Percentiles rank a stretch among this genome's conserved stretches.
Evolutionary conservation across 1,140 invertebrate genomes (phyloP).

Genomic region (Oreohelix idahoensis): DNA sequence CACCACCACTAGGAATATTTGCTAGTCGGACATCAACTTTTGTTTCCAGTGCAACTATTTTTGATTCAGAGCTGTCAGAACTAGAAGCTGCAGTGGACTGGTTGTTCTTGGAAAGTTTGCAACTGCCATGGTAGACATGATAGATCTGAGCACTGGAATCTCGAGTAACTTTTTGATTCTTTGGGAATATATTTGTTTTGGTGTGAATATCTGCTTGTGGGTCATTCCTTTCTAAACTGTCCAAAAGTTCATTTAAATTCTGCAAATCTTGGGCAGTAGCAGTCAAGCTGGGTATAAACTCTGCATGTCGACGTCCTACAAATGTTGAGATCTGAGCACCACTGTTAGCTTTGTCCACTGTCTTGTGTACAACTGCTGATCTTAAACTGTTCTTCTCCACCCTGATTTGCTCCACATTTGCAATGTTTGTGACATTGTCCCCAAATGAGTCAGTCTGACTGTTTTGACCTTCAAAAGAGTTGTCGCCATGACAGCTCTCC

Average conservation of each 20-base stretch:
- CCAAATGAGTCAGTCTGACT: not conserved
- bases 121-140: not conserved
- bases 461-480: not conserved
- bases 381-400: not conserved
- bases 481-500: not conserved
- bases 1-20: not conserved
- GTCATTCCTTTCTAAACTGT: constrained; percentile 20
- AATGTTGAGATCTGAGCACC: constrained; percentile 12
- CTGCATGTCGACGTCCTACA: constrained; percentile 36
- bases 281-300: constrained; percentile 37
- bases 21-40: not conserved
- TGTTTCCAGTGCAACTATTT: not conserved
- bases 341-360: not conserved
- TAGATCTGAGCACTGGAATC: not conserved
- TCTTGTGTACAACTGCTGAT: not conserved
- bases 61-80: not conserved
- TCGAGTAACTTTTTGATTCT: too few species aligned
- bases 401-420: not conserved
- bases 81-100: not conserved
- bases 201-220: not conserved
- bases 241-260: constrained; percentile 26
- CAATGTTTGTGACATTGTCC: not conserved
- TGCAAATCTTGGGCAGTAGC: constrained; percentile 18
- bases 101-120: not conserved
- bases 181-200: not conserved